phyloP scores from a whole-genome alignment of 2,888 invertebrate genomes.

The Euzophera pinguis region DNA sequence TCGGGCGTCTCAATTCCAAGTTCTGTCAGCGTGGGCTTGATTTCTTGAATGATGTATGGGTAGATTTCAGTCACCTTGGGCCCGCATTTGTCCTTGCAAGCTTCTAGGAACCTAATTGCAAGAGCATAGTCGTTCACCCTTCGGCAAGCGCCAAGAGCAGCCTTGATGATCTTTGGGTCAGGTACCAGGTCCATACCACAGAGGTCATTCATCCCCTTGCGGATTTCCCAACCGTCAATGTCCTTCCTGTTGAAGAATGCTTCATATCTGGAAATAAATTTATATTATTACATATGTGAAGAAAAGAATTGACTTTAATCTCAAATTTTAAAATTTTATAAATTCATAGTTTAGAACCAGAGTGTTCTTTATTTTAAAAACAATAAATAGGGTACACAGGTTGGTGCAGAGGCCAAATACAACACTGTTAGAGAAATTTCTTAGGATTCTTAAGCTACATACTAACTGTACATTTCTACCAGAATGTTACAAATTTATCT shows the following conservation, averaged over 20 bases:
- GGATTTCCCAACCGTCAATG: slow-evolving; percentile 96
- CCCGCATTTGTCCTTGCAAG: slow-evolving; percentile 94
- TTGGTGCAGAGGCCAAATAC: no score
- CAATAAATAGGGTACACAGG: no score
- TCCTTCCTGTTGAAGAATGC: slow-evolving; percentile 91
- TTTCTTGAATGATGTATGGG: slow-evolving; percentile 93
- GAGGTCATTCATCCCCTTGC: slow-evolving; percentile 94
- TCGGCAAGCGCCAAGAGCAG: slow-evolving; percentile 94
- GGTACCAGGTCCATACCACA: slow-evolving; percentile 95
- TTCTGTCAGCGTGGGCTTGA: slow-evolving; percentile 94
- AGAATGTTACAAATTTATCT: no score
- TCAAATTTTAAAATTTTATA: no score
- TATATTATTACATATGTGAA: background rate
- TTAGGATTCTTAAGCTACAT: no score
- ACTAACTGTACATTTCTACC: no score
- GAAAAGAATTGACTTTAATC: background rate
- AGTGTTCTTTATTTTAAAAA: no score
- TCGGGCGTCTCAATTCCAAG: slow-evolving; percentile 96
- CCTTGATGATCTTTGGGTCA: slow-evolving; percentile 92
- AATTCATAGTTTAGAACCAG: no score
- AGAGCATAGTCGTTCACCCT: slow-evolving; percentile 96
- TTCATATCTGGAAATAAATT: slow-evolving; percentile 82
- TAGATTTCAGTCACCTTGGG: slow-evolving; percentile 86
- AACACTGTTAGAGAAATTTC: no score
- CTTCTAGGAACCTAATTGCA: slow-evolving; percentile 95